These are phyloP conservation scores for Caligus rogercresseyi DNA, from an alignment of 1,140 invertebrate species.

Conservation along the genomic window DNA sequence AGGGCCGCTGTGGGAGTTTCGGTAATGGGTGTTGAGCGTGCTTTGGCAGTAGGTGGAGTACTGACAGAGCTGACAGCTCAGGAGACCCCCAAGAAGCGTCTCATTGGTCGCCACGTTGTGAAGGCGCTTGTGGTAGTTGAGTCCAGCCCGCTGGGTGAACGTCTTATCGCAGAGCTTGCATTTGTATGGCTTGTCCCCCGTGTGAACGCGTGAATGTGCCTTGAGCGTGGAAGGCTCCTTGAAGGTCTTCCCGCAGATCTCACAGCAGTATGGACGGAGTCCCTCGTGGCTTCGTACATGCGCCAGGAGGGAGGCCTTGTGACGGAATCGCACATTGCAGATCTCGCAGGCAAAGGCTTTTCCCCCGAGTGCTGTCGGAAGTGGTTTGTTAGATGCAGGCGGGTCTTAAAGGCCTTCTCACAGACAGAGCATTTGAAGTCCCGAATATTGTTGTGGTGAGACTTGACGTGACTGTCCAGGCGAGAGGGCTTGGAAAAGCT, in stretches of 20 bases:
- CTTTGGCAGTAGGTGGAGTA: conserved; percentile 6
- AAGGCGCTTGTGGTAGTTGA: conserved; percentile 63
- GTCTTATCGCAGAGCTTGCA: conserved; percentile 70
- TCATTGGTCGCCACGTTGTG: conserved; percentile 58
- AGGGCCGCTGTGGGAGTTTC: conserved; percentile 9
- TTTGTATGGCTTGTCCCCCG: conserved; percentile 64
- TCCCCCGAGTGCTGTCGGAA: conserved; percentile 26
- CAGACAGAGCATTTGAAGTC: conserved; percentile 23
- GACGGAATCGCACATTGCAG: conserved; percentile 46
- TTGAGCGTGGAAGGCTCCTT: conserved; percentile 79
- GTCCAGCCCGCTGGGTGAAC: conserved; percentile 67
- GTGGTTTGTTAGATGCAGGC: conserved; percentile 24
- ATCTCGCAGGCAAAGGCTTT: conserved; percentile 25
- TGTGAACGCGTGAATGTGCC: conserved; percentile 73
- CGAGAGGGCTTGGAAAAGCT: conserved; percentile 15
- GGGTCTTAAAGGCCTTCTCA: conserved; percentile 23
- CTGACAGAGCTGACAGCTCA: conserved; percentile 56
- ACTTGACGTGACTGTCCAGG: conserved; percentile 15
- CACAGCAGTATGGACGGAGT: conserved; percentile 51
- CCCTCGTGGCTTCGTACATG: conserved; percentile 35
- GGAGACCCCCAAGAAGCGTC: conserved; percentile 27
- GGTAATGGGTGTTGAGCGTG: conserved; percentile 11
- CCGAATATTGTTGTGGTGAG: conserved; percentile 23
- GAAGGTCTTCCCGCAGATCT: conserved; percentile 81
- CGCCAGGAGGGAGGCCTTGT: conserved; percentile 53